phyloP scores from a whole-genome alignment of 2,113 vertebrate genomes.

The Vimba vimba region DNA sequence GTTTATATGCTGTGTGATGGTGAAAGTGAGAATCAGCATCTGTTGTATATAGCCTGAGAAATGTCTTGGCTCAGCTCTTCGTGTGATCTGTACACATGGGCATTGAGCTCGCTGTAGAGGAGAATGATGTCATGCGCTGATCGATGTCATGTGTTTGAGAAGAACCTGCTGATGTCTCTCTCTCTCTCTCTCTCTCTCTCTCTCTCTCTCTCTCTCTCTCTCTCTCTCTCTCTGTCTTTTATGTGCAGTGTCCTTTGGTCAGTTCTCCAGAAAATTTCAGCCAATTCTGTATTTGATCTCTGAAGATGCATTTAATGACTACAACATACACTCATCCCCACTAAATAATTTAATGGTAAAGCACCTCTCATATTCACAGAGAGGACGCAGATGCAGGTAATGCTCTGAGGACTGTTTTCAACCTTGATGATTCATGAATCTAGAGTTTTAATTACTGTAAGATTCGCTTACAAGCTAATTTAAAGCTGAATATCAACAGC shows the following conservation, averaged over 20 bases:
- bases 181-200: too few relatives aligned
- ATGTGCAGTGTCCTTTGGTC: too few relatives aligned
- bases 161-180: conserved; percentile 17
- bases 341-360: neutral
- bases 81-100: conserved; percentile 27
- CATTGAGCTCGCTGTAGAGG: neutral
- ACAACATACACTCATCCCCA: neutral
- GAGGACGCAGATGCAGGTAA: conserved; percentile 53
- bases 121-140: conserved; percentile 24
- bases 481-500: conserved; percentile 38
- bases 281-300: too few relatives aligned
- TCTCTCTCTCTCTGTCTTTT: too few relatives aligned
- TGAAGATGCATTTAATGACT: neutral
- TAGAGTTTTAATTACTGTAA: conserved; percentile 54
- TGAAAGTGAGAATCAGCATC: conserved; percentile 10
- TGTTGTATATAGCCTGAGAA: conserved; percentile 1
- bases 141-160: neutral
- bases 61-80: conserved; percentile 52
- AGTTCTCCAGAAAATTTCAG: too few relatives aligned
- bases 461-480: conserved; percentile 53
- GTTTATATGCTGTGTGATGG: neutral
- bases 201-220: too few relatives aligned
- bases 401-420: conserved; percentile 37
- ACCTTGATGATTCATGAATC: conserved; percentile 28
- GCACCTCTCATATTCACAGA: neutral